A percentile compares a stretch with the other conserved stretches of the same genome.
These are phyloP conservation scores for Melitaea cinxia DNA, from an alignment of 1,140 invertebrate species.

Conservation along the genomic window DNA sequence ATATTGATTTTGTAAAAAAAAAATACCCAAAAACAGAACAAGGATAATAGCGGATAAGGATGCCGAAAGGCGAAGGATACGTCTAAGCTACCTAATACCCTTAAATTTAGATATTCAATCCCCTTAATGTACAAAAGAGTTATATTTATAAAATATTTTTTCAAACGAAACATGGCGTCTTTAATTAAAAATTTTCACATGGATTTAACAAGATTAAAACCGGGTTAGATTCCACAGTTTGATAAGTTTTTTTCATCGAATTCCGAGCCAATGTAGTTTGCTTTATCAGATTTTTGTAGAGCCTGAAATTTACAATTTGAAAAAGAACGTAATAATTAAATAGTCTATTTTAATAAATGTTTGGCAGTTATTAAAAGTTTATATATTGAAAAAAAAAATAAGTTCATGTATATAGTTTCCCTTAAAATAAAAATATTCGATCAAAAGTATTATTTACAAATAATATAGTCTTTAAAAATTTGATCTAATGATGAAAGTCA, in stretches of 20 bases:
- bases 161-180: not conserved
- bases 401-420: too few species aligned
- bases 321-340: not conserved
- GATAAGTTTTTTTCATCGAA: not conserved
- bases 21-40: conserved; percentile 1
- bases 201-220: not conserved
- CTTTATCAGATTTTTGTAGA: not conserved
- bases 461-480: too few species aligned
- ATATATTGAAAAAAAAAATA: too few species aligned
- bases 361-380: too few species aligned
- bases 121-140: conserved; percentile 15
- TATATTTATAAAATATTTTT: conserved; percentile 10
- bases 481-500: too few species aligned
- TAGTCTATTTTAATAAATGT: not conserved
- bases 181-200: not conserved
- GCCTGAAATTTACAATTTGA: not conserved
- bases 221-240: not conserved
- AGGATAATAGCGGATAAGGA: conserved; percentile 12
- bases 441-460: too few species aligned
- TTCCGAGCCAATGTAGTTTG: not conserved
- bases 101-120: conserved; percentile 13
- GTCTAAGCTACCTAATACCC: conserved; percentile 14
- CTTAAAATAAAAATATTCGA: too few species aligned
- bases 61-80: conserved; percentile 14
- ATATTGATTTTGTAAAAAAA: conserved; percentile 4